Percentiles rank a stretch among this genome's conserved stretches.
phyloP scores from a whole-genome alignment of 2,888 invertebrate species.

The Scaptomyza flava region DNA sequence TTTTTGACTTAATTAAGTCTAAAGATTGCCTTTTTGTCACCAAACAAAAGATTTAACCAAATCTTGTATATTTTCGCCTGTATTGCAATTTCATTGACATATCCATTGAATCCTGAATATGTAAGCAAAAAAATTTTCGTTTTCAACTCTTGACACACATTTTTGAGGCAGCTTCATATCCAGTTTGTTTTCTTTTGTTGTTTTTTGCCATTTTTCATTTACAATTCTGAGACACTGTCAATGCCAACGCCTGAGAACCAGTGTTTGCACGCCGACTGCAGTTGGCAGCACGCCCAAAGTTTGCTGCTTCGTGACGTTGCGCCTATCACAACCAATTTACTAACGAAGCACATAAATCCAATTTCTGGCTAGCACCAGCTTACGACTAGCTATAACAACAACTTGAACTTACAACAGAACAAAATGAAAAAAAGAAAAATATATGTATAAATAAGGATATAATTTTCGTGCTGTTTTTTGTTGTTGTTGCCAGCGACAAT shows the following conservation, averaged over 20 bases:
- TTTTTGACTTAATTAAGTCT: no score
- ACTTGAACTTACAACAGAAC: conserved; percentile 29
- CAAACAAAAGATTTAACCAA: no score
- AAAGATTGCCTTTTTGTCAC: no score
- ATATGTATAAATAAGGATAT: neutral
- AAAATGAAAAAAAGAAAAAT: conserved; percentile 8
- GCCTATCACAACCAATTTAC: conserved; percentile 80
- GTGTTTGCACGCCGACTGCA: conserved; percentile 27
- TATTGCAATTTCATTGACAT: neutral
- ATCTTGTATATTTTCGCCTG: neutral
- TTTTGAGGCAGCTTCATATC: neutral
- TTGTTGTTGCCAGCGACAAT: conserved; percentile 60
- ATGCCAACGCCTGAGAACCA: conserved; percentile 30
- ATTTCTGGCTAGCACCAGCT: conserved; percentile 67
- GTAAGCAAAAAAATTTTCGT: neutral
- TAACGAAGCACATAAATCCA: conserved; percentile 81
- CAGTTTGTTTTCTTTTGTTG: neutral
- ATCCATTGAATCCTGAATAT: neutral
- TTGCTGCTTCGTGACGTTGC: conserved; percentile 54
- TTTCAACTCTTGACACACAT: neutral
- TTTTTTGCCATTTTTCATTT: conserved; percentile 5
- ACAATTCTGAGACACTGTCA: conserved; percentile 26
- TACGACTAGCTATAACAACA: conserved; percentile 23
- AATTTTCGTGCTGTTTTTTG: conserved; percentile 17
- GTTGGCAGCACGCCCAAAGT: conserved; percentile 54